Evolutionary conservation across 2,888 invertebrate genomes (phyloP).

Genomic region (Catocala sponsa): DNA sequence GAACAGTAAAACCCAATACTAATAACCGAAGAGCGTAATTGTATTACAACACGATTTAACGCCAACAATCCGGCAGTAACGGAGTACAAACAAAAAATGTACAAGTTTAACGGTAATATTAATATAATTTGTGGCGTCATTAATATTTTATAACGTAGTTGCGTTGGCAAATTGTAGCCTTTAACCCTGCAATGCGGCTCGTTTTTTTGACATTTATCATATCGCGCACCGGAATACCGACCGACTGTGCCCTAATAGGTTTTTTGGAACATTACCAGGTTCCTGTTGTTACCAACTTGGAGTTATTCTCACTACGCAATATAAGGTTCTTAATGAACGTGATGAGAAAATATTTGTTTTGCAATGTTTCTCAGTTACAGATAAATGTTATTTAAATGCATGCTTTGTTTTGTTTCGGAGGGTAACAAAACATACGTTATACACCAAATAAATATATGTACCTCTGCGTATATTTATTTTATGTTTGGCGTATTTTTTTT

Average conservation of each 20-base stretch:
- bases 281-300: constrained; percentile 38
- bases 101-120: constrained; percentile 37
- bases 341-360: constrained; percentile 5
- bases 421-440: too few species aligned
- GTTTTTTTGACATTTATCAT: constrained; percentile 83
- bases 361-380: neutral
- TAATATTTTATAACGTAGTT: constrained; percentile 48
- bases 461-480: too few species aligned
- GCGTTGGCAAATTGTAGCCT: constrained; percentile 58
- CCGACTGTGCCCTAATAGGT: constrained; percentile 69
- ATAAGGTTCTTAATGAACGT: constrained; percentile 10
- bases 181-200: constrained; percentile 81
- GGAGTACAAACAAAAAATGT: constrained; percentile 21
- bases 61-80: constrained; percentile 18
- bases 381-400: too few species aligned
- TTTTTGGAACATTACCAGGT: constrained; percentile 84
- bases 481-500: too few species aligned
- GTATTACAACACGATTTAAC: constrained; percentile 42
- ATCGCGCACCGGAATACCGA: constrained; percentile 57
- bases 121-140: constrained; percentile 51
- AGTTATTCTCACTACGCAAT: constrained; percentile 18
- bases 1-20: constrained; percentile 40
- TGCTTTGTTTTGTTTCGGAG: too few species aligned
- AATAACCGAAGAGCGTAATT: constrained; percentile 42
- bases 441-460: too few species aligned